Evolutionary conservation across 2,797 vertebrate species (phyloP).

Genomic region (Hephaestus fuliginosus): DNA sequence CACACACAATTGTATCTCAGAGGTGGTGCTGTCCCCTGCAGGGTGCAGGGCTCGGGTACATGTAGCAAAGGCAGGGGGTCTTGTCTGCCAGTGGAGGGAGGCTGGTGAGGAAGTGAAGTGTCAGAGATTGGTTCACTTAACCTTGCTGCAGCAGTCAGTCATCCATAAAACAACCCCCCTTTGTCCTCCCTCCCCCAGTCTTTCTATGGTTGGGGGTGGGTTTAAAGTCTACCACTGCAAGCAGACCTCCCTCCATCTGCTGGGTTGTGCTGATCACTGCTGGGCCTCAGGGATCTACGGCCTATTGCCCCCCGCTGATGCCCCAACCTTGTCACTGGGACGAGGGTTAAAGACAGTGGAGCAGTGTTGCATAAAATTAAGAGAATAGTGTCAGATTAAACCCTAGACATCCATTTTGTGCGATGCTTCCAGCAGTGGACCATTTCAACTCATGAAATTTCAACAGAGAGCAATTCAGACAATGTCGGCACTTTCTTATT

Average conservation of each 20-base stretch:
- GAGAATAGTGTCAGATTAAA: constrained; percentile 19
- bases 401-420: neutral
- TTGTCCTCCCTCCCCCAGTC: constrained; percentile 18
- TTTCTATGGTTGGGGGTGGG: constrained; percentile 17
- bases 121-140: constrained; percentile 70
- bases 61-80: constrained; percentile 48
- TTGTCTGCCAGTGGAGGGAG: constrained; percentile 24
- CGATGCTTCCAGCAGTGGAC: constrained; percentile 8
- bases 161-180: constrained; percentile 68
- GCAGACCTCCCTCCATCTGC: constrained; percentile 70
- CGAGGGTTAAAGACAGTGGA: constrained; percentile 56
- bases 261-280: constrained; percentile 65
- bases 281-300: constrained; percentile 64
- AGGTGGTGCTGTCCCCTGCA: constrained; percentile 41
- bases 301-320: constrained; percentile 61
- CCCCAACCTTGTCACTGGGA: constrained; percentile 56
- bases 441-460: constrained; percentile 4
- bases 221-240: constrained; percentile 35
- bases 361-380: constrained; percentile 47
- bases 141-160: constrained; percentile 72
- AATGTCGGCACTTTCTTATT: neutral
- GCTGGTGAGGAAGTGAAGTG: constrained; percentile 51
- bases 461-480: neutral
- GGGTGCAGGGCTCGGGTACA: constrained; percentile 53
- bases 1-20: constrained; percentile 41